Evolutionary conservation across 2,113 vertebrate species (phyloP), one percentile per base, ranked within the genome.

Genomic region (Eublepharis macularius): DNA sequence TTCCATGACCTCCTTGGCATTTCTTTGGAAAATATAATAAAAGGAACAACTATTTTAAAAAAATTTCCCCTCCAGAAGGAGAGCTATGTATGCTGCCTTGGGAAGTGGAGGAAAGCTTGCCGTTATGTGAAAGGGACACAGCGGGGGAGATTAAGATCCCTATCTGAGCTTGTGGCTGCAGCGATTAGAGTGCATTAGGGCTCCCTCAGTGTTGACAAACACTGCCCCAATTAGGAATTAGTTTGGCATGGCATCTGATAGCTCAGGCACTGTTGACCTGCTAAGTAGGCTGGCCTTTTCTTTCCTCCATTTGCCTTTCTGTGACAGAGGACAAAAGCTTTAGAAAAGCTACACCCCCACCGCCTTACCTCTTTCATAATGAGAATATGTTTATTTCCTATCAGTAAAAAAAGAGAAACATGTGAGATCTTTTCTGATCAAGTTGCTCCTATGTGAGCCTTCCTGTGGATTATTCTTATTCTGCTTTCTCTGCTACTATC

Each of bases 161-260:
- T 95, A 94, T 96, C 93, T 6, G 80, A 92, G 94, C 87, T 95
- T 89, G 92, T 94, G 95, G 90, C 94, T 94, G 85, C 84, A 87
- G 93, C 0, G 81, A 96, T 96, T 95, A 95, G 91, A 88, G 89
- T 86, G 94, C 89, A 94, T 93, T 95, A 96, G 87, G 92, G 89
- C 91, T 92, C 91, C 87, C 91, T 69, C 85, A 2, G 81, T 94
- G 94, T 95, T 94, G 94, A 96, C 95, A 97, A 97, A 96, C 95
- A 96, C 87, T 95, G 94, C 91, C 86, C 88, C 95, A 96, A 95
- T 96, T 96, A 96, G 94, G 95, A 96, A 96, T 96, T 94, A 96
- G 70, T 91, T 93, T 90, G 91, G 91, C 93, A 83, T 74, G 92
- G 91, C 94, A 95, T 95, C 94, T 95, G 96, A 94, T 96, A 96